These are phyloP conservation scores for Lucilia sericata DNA, from an alignment of 1,140 invertebrate genomes.

Conservation along the genomic window DNA sequence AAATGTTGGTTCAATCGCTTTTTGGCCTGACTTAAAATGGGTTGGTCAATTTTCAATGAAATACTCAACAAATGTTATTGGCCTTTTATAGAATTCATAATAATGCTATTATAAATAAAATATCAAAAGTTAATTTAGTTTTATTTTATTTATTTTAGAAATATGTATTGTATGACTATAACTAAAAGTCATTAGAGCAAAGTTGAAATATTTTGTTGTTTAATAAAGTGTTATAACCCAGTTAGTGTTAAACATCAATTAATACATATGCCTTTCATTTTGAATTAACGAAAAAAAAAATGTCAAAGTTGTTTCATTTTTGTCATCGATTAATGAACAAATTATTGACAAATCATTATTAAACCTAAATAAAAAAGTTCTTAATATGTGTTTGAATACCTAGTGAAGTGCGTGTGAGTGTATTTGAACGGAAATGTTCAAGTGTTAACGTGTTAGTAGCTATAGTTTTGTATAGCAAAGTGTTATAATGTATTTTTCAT, in stretches of 20 bases:
- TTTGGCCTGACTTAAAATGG: background rate
- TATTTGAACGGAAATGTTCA: background rate
- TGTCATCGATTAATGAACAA: background rate
- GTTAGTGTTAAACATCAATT: background rate
- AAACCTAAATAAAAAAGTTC: background rate
- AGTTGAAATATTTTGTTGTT: background rate
- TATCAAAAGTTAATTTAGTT: constrained; percentile 8
- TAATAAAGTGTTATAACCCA: background rate
- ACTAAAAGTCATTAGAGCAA: background rate
- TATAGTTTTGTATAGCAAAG: too few relatives aligned
- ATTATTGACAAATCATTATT: background rate
- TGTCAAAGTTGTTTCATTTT: background rate
- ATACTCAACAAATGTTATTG: background rate
- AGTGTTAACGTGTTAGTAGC: background rate
- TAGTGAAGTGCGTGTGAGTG: too few relatives aligned
- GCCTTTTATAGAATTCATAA: background rate
- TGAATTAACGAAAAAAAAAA: background rate
- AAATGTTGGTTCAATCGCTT: too few relatives aligned
- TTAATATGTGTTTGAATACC: background rate
- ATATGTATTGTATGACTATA: background rate
- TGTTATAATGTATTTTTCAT: too few relatives aligned
- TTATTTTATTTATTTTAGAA: background rate
- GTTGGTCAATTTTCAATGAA: background rate
- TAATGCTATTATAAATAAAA: background rate
- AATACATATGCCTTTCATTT: background rate